Conservation (phyloP, 2,888 invertebrate species). For the Lepidonotus clava region DNA sequence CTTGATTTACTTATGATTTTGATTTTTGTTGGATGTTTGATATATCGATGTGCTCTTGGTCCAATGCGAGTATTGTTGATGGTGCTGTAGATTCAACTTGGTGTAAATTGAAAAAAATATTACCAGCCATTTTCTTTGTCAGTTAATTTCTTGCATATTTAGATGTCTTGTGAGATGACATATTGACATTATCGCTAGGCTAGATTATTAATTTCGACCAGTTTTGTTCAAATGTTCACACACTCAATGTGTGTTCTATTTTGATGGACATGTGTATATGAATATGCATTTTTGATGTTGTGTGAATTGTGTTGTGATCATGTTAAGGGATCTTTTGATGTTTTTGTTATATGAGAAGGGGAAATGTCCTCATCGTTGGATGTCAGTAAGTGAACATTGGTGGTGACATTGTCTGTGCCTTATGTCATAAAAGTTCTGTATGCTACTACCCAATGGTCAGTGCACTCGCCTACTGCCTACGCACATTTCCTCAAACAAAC, state of each 20-base stretch:
- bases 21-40: conserved; percentile 19
- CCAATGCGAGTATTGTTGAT: not conserved
- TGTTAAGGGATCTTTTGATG: not conserved
- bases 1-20: conserved; percentile 1
- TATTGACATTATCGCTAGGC: not conserved
- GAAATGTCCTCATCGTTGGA: not conserved
- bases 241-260: not conserved
- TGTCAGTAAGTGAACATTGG: not conserved
- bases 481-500: too few species aligned
- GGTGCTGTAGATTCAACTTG: not conserved
- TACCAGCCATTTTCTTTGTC: not conserved
- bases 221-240: not conserved
- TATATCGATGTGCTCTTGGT: too few species aligned
- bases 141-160: not conserved
- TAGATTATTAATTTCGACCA: not conserved
- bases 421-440: not conserved
- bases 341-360: not conserved
- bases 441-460: too few species aligned
- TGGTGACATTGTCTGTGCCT: conserved; percentile 10
- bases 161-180: not conserved
- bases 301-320: not conserved
- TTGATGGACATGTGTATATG: not conserved
- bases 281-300: not conserved
- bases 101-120: not conserved
- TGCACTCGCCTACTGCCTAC: too few species aligned